Percentiles rank a stretch among this genome's conserved stretches.
These are phyloP conservation scores for Pachydiplax longipennis DNA, from an alignment of 2,888 invertebrate species.

Conservation along the genomic window DNA sequence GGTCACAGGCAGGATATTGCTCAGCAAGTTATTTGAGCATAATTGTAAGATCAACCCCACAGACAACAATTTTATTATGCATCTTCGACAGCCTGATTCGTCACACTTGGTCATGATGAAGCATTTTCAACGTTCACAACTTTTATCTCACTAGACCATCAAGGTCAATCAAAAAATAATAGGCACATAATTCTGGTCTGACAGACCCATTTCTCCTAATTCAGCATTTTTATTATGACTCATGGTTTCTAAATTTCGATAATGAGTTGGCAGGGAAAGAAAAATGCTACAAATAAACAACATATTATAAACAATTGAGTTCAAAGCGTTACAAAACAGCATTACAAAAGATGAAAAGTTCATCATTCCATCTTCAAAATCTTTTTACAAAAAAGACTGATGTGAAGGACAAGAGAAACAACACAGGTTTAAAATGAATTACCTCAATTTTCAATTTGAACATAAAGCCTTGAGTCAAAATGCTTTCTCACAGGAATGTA, in stretches of 20 bases:
- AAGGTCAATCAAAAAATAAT: constrained; percentile 39
- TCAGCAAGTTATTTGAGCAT: not conserved
- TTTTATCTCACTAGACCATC: constrained; percentile 23
- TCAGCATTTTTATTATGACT: not conserved
- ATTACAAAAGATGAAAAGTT: not conserved
- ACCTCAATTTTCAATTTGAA: too few relatives aligned
- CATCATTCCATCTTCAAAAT: not conserved
- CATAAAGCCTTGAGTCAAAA: too few relatives aligned
- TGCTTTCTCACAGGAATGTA: too few relatives aligned
- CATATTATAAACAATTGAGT: not conserved
- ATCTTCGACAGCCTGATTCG: not conserved
- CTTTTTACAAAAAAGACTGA: not conserved
- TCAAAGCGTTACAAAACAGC: not conserved
- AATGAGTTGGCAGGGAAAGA: not conserved
- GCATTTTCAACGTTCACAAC: not conserved
- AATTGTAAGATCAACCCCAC: not conserved
- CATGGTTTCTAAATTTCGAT: constrained; percentile 1
- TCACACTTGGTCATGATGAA: constrained; percentile 23
- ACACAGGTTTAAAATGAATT: not conserved
- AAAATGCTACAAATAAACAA: not conserved
- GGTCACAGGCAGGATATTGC: not conserved
- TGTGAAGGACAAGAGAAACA: not conserved
- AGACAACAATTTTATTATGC: not conserved
- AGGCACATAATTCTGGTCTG: constrained; percentile 20
- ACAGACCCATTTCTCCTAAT: not conserved